A percentile compares a stretch with the other conserved stretches of the same genome.
These are phyloP conservation scores for Anser cygnoides DNA, from an alignment of 2,113 vertebrate genomes.

Conservation along the genomic window DNA sequence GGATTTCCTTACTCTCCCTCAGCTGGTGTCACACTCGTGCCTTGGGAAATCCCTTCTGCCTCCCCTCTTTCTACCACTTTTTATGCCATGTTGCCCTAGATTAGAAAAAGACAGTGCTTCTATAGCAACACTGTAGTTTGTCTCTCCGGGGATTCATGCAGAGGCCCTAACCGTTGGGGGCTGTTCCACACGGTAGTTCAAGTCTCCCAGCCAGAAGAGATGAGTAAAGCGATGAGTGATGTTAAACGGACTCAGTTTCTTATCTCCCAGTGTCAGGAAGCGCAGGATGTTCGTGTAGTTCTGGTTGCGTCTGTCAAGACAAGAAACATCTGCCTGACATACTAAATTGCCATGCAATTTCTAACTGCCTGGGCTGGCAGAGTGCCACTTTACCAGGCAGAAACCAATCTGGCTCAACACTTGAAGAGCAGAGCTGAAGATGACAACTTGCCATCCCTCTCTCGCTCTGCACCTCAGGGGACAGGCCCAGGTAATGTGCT, in stretches of 20 bases:
- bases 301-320: constrained; percentile 89
- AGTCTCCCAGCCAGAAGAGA: constrained; percentile 96
- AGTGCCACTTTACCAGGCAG: not conserved
- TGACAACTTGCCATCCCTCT: not conserved
- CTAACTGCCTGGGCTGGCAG: not conserved
- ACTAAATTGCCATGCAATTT: not conserved
- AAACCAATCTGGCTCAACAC: not conserved
- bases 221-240: constrained; percentile 95
- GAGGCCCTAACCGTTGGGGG: constrained; percentile 79
- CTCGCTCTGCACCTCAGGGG: not conserved
- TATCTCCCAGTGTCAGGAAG: constrained; percentile 93
- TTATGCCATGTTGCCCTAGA: not conserved
- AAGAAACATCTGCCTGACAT: constrained; percentile 35
- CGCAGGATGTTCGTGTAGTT: constrained; percentile 93
- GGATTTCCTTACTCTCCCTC: not conserved
- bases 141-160: not conserved
- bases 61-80: not conserved
- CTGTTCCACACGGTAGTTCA: constrained; percentile 93
- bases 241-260: constrained; percentile 93
- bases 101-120: not conserved
- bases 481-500: not conserved
- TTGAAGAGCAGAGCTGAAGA: not conserved
- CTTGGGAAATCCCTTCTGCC: not conserved
- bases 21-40: not conserved
- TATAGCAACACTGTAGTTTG: not conserved